These are phyloP conservation scores for Lasioglossum morio DNA, from an alignment of 2,888 invertebrate genomes.

Conservation along the genomic window DNA sequence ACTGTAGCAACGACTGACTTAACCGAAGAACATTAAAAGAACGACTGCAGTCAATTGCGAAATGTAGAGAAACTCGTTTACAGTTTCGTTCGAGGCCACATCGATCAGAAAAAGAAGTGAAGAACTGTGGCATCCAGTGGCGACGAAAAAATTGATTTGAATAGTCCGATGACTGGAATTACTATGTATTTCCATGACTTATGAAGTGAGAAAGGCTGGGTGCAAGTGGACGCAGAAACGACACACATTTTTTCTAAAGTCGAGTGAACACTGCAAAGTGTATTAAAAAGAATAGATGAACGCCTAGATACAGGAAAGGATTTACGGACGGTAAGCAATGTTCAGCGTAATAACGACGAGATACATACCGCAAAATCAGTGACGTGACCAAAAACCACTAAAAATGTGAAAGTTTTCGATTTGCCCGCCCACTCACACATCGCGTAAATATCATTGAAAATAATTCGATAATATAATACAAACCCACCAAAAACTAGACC, in stretches of 20 bases:
- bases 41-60: neutral
- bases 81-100: neutral
- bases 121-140: neutral
- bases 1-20: neutral
- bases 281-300: neutral
- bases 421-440: neutral
- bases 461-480: neutral
- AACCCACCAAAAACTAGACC: neutral
- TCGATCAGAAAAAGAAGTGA: neutral
- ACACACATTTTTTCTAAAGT: neutral
- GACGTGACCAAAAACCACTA: neutral
- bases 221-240: neutral
- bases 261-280: neutral
- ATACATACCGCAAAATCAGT: neutral
- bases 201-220: neutral
- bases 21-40: neutral
- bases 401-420: neutral
- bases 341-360: neutral
- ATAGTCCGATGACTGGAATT: neutral
- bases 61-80: neutral
- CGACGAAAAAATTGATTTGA: neutral
- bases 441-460: neutral
- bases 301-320: neutral
- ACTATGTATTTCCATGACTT: neutral
- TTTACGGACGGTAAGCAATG: neutral